These are phyloP conservation scores for Agrenia bidenticulata DNA, from an alignment of 2,888 invertebrate genomes.

Conservation along the genomic window DNA sequence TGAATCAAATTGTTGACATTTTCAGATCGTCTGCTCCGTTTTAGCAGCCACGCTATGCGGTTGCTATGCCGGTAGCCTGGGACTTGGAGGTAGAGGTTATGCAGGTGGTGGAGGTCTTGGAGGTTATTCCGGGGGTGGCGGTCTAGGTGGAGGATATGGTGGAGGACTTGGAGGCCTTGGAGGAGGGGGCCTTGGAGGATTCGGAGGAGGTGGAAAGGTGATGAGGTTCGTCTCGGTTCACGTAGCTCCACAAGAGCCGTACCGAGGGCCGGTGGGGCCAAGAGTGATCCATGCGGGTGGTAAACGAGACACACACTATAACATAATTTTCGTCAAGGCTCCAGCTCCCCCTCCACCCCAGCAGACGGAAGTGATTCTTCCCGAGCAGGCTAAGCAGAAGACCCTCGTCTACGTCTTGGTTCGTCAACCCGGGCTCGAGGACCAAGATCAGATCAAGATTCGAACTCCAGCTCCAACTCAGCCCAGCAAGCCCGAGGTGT, in stretches of 20 bases:
- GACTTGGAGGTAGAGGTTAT: background rate
- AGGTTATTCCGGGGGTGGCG: background rate
- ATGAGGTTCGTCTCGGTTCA: slow-evolving; percentile 1
- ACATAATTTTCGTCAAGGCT: slow-evolving; percentile 16
- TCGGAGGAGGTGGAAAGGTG: background rate
- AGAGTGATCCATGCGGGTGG: background rate
- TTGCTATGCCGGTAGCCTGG: background rate
- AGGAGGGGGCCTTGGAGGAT: background rate
- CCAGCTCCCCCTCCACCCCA: slow-evolving; percentile 5
- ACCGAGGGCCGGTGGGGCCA: background rate
- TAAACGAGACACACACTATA: slow-evolving; percentile 5
- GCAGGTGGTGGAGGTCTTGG: background rate
- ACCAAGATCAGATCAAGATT: slow-evolving; percentile 74
- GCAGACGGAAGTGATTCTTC: slow-evolving; percentile 76
- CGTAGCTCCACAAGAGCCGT: slow-evolving; percentile 4
- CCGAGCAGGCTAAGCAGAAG: slow-evolving; percentile 73
- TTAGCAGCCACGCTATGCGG: no score
- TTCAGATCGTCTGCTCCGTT: no score
- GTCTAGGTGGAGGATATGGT: background rate
- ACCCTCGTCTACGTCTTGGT: slow-evolving; percentile 84
- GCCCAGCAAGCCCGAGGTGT: slow-evolving; percentile 7
- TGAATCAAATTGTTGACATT: no score
- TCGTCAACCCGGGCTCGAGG: slow-evolving; percentile 67
- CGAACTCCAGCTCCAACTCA: slow-evolving; percentile 63
- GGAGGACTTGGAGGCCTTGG: background rate